phyloP scores from a whole-genome alignment of 2,888 invertebrate genomes.

The Calephelis perditalis region DNA sequence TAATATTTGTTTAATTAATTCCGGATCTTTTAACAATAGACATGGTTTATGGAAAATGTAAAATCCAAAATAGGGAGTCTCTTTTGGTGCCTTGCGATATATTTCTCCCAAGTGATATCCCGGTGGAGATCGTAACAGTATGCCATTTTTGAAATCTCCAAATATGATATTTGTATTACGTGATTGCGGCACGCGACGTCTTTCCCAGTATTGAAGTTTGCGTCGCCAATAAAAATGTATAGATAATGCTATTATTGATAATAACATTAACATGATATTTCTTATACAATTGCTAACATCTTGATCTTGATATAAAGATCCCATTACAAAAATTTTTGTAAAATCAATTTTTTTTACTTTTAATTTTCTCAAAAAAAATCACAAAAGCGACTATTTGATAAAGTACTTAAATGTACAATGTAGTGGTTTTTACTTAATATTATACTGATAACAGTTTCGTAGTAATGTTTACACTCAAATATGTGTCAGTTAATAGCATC shows the following conservation, averaged over 20 bases:
- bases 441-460: no score
- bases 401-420: no score
- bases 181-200: constrained; percentile 28
- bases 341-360: no score
- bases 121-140: constrained; percentile 34
- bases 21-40: constrained; percentile 33
- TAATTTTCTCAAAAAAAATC: no score
- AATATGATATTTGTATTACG: constrained; percentile 28
- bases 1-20: constrained; percentile 35
- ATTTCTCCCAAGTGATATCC: constrained; percentile 33
- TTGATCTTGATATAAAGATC: neutral
- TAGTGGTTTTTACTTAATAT: no score
- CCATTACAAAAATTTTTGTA: neutral
- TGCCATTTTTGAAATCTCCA: constrained; percentile 35
- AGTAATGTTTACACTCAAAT: no score
- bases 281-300: neutral
- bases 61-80: constrained; percentile 32
- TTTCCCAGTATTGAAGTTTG: constrained; percentile 30
- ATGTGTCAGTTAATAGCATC: no score
- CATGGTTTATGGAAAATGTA: constrained; percentile 38
- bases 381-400: no score
- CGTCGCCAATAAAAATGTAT: constrained; percentile 9
- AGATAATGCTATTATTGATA: neutral
- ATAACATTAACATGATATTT: neutral
- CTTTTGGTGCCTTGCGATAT: constrained; percentile 24